phyloP scores from a whole-genome alignment of 2,797 vertebrate genomes.

The Echiichthys vipera region DNA sequence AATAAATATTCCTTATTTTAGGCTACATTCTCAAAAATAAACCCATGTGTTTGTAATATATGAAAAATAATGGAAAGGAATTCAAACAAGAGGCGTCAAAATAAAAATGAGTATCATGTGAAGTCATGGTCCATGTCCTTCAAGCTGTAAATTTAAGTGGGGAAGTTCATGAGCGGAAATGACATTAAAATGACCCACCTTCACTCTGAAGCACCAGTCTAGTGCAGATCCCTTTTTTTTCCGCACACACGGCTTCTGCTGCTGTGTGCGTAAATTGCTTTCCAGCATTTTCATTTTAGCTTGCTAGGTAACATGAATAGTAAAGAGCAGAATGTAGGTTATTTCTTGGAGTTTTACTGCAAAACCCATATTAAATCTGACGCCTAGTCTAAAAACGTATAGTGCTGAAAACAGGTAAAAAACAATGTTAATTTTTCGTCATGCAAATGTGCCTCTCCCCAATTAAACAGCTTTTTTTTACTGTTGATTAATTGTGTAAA shows the following conservation, averaged over 20 bases:
- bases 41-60: conserved; percentile 6
- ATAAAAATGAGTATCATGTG: conserved; percentile 14
- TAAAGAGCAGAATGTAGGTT: conserved; percentile 25
- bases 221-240: conserved; percentile 16
- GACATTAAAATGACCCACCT: conserved; percentile 23
- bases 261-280: conserved; percentile 22
- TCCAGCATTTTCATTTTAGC: conserved; percentile 18
- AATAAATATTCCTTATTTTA: conserved; percentile 2
- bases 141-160: conserved; percentile 16
- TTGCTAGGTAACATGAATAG: conserved; percentile 7
- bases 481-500: background rate
- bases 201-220: conserved; percentile 22
- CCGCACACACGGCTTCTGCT: conserved; percentile 12
- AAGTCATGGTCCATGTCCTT: conserved; percentile 9
- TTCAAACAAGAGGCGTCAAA: conserved; percentile 25
- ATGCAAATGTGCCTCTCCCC: background rate
- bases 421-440: background rate
- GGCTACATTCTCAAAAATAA: background rate
- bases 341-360: background rate
- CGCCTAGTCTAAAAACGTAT: background rate
- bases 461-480: background rate
- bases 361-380: background rate
- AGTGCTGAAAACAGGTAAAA: background rate
- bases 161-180: conserved; percentile 15
- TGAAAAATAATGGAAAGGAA: conserved; percentile 30